Evolutionary conservation across 2,113 vertebrate species (phyloP), one percentile per base, ranked within the genome.

Genomic region (Ranitomeya variabilis): DNA sequence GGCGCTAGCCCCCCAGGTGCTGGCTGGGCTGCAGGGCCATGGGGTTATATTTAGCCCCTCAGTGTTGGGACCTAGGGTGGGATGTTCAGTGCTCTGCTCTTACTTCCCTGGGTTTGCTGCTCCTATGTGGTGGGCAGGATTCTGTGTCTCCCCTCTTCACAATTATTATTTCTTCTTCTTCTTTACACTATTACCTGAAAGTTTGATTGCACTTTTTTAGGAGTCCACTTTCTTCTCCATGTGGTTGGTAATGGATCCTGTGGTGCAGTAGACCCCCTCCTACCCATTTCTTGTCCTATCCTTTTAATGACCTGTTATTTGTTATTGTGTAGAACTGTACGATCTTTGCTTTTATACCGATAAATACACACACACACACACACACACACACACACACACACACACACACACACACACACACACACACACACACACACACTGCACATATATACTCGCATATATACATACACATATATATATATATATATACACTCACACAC

Each of bases 211-310:
- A 80, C 66, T 80, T 60, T 71, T 81, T 81, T 81, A 31, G 26
- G 71, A 67, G 77, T 54, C 71, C 15, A 83, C 62, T 66, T 83
- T 23, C 14, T 81, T 80, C 78, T 87, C 78, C 86, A 87, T 81
- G 86, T 87, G 86, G 86, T 69, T 81, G 71, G 76, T 80, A 80
- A 87, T 87, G 78, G 86, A 81, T 87, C 71, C 77, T n/a, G 54
- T 3, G 1, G 5, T 80, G 62, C 45, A 23, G 51, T 80, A 54
- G 57, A 19, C 55, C 55, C 84, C 55, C 85, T 12, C 9, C 60
- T n/a, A 62, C 26, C 51, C 19, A 71, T 71, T 66, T 59, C 69
- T 74, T 74, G 83, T 37, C 67, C 71, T 60, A 54, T 85, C 83
- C 23, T 85, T 76, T 60, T 85, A 73, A 74, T 59, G 55, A 85